These are phyloP conservation scores for Orussus abietinus DNA, from an alignment of 1,140 invertebrate species.

Conservation along the genomic window DNA sequence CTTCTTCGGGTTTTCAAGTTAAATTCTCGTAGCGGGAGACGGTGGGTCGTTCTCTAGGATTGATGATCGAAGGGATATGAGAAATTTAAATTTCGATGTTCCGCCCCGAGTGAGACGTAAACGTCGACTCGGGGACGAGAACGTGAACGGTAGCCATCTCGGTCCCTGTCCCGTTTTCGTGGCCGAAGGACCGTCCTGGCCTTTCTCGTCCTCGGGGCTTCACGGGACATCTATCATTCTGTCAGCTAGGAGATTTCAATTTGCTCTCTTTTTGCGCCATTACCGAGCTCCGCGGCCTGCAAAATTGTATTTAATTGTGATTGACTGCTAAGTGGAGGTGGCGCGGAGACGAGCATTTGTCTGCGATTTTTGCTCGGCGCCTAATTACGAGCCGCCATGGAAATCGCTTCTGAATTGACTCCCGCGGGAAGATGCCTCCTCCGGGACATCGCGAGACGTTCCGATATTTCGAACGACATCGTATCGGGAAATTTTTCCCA, in stretches of 20 bases:
- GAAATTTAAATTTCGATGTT: too few relatives aligned
- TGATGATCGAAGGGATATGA: too few relatives aligned
- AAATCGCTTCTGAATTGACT: slow-evolving; percentile 6
- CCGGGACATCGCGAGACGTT: too few relatives aligned
- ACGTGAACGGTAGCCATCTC: slow-evolving; percentile 1
- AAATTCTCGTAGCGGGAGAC: too few relatives aligned
- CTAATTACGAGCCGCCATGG: slow-evolving; percentile 26
- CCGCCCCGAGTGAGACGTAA: too few relatives aligned
- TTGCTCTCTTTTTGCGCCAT: slow-evolving; percentile 51
- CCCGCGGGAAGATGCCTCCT: too few relatives aligned
- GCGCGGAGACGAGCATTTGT: slow-evolving; percentile 34
- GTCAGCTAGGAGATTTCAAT: slow-evolving; percentile 52
- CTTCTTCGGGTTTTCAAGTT: too few relatives aligned
- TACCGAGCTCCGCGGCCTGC: slow-evolving; percentile 34
- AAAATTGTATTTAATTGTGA: slow-evolving; percentile 55
- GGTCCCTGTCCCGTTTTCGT: slow-evolving; percentile 2
- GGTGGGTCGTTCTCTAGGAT: too few relatives aligned
- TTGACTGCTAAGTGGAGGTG: slow-evolving; percentile 49
- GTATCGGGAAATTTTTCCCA: too few relatives aligned
- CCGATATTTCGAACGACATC: too few relatives aligned
- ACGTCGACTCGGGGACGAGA: too few relatives aligned
- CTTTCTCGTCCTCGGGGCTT: too few relatives aligned
- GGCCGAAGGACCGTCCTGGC: slow-evolving; percentile 15
- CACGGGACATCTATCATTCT: slow-evolving; percentile 50
- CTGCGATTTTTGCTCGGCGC: slow-evolving; percentile 41